Evolutionary conservation across 2,797 vertebrate genomes (phyloP).

Genomic region (Synanceia verrucosa): DNA sequence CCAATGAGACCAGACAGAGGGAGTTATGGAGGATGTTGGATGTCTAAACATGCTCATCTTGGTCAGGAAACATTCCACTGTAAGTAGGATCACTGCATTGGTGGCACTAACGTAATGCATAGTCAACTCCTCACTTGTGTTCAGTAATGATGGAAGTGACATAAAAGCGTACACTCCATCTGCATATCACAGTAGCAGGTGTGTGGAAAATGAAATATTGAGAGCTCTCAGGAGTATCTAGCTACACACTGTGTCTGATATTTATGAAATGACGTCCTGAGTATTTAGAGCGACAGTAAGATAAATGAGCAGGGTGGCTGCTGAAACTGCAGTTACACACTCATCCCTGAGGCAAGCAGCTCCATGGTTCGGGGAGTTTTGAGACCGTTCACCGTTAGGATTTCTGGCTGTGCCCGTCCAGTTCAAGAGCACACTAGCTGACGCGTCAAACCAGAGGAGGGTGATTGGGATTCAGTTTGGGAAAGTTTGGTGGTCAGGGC

Average conservation of each 20-base stretch:
- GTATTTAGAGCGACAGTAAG: constrained; percentile 1
- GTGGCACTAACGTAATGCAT: neutral
- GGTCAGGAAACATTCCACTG: neutral
- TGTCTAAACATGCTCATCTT: constrained; percentile 11
- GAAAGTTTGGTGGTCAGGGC: constrained; percentile 58
- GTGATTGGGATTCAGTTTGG: constrained; percentile 54
- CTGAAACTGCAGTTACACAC: constrained; percentile 47
- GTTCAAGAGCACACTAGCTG: constrained; percentile 43
- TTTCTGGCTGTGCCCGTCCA: constrained; percentile 61
- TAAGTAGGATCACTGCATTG: neutral
- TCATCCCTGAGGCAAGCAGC: constrained; percentile 51
- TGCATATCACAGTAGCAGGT: neutral
- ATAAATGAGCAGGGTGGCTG: constrained; percentile 38
- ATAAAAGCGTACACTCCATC: neutral
- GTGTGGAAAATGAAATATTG: neutral
- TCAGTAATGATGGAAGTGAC: neutral
- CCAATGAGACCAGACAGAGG: neutral
- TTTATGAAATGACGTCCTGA: neutral
- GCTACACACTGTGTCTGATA: neutral
- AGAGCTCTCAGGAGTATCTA: neutral
- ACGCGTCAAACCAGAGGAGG: constrained; percentile 58
- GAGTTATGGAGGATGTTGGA: neutral
- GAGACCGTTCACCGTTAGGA: constrained; percentile 51
- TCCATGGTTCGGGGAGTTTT: constrained; percentile 57
- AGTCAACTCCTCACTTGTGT: too few species aligned